These are phyloP conservation scores for Calypte anna DNA, from an alignment of 2,113 vertebrate species.

Conservation along the genomic window DNA sequence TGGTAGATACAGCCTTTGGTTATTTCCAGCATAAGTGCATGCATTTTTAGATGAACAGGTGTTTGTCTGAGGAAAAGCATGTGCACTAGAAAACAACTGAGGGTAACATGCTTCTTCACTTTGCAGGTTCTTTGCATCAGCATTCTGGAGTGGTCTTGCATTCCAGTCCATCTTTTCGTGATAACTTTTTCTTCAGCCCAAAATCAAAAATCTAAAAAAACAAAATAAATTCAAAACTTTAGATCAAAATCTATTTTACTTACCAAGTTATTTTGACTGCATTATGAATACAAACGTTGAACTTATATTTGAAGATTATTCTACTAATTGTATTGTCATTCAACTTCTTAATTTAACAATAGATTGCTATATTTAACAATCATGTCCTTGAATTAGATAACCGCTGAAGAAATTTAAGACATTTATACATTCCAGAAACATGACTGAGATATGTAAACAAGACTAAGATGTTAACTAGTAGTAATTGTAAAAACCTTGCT, in stretches of 20 bases:
- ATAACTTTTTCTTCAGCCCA: conserved; percentile 3
- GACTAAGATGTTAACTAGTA: neutral
- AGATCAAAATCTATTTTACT: neutral
- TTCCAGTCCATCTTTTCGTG: conserved; percentile 76
- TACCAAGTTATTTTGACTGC: neutral
- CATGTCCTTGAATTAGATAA: neutral
- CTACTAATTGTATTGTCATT: neutral
- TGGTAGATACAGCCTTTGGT: conserved; percentile 14
- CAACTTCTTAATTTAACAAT: neutral
- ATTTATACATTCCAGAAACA: neutral
- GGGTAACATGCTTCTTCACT: conserved; percentile 1
- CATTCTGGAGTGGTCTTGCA: conserved; percentile 15
- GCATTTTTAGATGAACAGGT: conserved; percentile 6
- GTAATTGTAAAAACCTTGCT: neutral
- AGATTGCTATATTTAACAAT: neutral
- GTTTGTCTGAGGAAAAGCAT: conserved; percentile 26
- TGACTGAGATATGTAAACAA: neutral
- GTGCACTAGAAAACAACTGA: conserved; percentile 6
- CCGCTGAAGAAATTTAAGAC: neutral
- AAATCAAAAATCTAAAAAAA: conserved; percentile 48
- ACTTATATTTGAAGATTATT: neutral
- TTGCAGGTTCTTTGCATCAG: neutral
- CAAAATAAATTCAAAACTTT: neutral
- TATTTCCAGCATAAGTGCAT: conserved; percentile 43
- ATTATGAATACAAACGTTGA: neutral